Conservation (phyloP, 2,797 vertebrate genomes). For the Pogonophryne albipinna region DNA sequence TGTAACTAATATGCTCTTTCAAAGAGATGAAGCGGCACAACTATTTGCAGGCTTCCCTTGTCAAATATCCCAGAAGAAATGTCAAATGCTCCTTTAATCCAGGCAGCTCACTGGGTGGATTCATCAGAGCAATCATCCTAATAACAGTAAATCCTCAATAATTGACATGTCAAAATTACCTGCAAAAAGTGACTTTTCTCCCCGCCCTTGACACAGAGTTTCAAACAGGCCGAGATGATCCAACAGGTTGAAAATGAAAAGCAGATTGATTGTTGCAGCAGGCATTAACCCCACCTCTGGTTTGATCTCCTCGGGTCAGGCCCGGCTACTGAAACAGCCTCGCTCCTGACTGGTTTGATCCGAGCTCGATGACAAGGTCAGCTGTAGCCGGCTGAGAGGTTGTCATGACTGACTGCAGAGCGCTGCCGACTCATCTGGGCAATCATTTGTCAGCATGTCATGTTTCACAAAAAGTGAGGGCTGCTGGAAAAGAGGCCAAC, state of each 20-base stretch:
- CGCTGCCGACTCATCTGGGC: constrained; percentile 63
- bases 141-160: constrained; percentile 80
- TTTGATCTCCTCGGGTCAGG: constrained; percentile 68
- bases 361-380: constrained; percentile 72
- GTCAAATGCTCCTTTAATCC: constrained; percentile 69
- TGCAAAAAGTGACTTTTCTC: constrained; percentile 33
- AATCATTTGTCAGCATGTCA: constrained; percentile 71
- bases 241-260: constrained; percentile 76
- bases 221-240: constrained; percentile 63
- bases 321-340: constrained; percentile 62
- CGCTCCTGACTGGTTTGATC: constrained; percentile 60
- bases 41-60: constrained; percentile 52
- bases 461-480: constrained; percentile 28
- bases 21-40: constrained; percentile 37
- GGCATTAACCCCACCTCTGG: constrained; percentile 71
- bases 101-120: constrained; percentile 77
- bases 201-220: constrained; percentile 45
- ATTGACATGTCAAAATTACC: constrained; percentile 76
- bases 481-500: constrained; percentile 34
- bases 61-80: constrained; percentile 65
- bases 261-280: constrained; percentile 72
- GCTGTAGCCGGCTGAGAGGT: constrained; percentile 66
- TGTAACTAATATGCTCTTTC: constrained; percentile 23
- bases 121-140: constrained; percentile 73
- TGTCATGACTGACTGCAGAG: constrained; percentile 73